Evolutionary conservation across 2,888 invertebrate genomes (phyloP), one percentile per base, ranked within the genome.

Genomic region (Brachypalpus laphriformis): DNA sequence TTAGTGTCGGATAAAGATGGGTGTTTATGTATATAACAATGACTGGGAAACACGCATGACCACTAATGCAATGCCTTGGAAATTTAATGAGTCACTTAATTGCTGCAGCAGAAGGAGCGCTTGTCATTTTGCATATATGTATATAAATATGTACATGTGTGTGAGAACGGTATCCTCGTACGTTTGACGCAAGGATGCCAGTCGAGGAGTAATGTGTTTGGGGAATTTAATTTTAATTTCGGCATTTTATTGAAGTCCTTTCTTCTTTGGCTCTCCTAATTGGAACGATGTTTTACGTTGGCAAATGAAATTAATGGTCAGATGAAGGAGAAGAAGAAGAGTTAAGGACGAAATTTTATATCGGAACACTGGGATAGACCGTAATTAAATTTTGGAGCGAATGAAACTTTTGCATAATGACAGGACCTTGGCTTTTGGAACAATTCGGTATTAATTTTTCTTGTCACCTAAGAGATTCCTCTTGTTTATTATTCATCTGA

Each of bases 61-160:
- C 75, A 70, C 71, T 81, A 75, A 81, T 80, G 80, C 80, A 80
- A 70, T 65, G 65, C 85, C 85, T 65, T 75, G 81, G 70, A 70
- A 81, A 76, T 75, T 85, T 80, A 85, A 75, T 85, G 75, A 85
- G 75, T 75, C 76, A 76, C 59, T 66, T 85, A 76, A 85, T 71
- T 75, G 85, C 81, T 68, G 56, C 83, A 56, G 31, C 34, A 78
- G 54, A 47, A 66, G 18, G 61, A 75, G 61, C 54, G 7, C 25
- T 20, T 70, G 16, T 63, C 45, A 45, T 51, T 61, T 72, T 37
- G 49, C 37, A 9, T 31, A 5, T 34, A 6, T 40, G n/a, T 40
- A 14, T 25, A 25, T 25, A 25, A 25, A 25, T 25, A 25, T 5
- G 25, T 25, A 5, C 5, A 25, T 3, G 28, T 28, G n/a, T 54